Evolutionary conservation across 2,113 vertebrate genomes (phyloP).

Genomic region (Cyrtonyx montezumae): DNA sequence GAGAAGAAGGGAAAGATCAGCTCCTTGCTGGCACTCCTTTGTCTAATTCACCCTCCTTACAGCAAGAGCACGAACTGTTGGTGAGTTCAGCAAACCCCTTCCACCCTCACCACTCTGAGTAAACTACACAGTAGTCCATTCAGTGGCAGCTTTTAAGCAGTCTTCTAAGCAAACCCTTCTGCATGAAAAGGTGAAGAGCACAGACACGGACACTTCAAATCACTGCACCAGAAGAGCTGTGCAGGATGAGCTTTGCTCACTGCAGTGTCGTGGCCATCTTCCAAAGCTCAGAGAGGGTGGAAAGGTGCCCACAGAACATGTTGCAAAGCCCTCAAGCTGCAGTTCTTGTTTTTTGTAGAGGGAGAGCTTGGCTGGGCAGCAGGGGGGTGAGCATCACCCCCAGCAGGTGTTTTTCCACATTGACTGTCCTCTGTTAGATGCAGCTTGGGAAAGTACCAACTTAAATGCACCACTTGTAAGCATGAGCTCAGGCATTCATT

Average conservation of each 20-base stretch:
- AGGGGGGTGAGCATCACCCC: not conserved
- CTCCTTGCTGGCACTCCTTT: not conserved
- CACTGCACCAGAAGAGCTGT: not conserved
- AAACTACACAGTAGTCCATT: not conserved
- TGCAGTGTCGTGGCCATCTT: not conserved
- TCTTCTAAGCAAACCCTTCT: not conserved
- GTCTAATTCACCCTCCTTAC: not conserved
- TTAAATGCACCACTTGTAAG: rapidly evolving
- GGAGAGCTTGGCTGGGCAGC: not conserved
- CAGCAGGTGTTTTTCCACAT: rapidly evolving
- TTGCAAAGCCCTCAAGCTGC: not conserved
- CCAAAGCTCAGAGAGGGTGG: not conserved
- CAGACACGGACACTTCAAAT: not conserved
- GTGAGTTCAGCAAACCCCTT: not conserved
- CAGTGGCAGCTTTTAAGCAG: not conserved
- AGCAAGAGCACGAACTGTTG: not conserved
- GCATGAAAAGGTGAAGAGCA: not conserved
- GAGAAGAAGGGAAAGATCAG: not conserved
- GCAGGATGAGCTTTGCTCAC: not conserved
- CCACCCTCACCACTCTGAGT: not conserved
- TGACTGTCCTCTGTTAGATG: not conserved
- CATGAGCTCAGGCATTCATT: not conserved
- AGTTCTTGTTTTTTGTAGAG: not conserved
- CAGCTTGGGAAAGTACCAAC: rapidly evolving
- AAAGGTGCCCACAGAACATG: not conserved